These are phyloP conservation scores for Lithosia quadra DNA, from an alignment of 2,888 invertebrate genomes.

Conservation along the genomic window DNA sequence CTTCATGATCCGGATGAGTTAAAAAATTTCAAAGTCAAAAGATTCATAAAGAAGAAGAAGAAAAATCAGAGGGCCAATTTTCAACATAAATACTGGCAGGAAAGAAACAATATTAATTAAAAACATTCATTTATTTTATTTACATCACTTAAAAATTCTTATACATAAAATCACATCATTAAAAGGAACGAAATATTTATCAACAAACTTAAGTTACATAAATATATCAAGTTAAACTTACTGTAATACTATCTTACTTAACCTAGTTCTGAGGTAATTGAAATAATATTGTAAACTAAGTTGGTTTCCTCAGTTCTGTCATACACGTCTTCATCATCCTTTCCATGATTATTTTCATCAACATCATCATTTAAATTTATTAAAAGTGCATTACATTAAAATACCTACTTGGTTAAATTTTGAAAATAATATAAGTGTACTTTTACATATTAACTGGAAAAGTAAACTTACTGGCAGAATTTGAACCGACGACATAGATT, in stretches of 20 bases:
- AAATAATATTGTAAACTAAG: not conserved
- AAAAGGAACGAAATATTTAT: conserved; percentile 18
- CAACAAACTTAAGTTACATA: not conserved
- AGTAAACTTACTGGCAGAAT: not conserved
- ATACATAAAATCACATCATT: conserved; percentile 21
- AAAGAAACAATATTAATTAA: not conserved
- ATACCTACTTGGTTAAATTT: not conserved
- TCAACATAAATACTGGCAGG: not conserved
- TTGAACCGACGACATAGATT: no score
- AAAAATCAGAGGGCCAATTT: no score
- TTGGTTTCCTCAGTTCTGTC: not conserved
- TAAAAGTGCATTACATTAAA: not conserved
- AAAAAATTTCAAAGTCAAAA: no score
- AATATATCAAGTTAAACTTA: not conserved
- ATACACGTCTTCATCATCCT: not conserved
- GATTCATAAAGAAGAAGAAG: no score
- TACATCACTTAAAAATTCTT: not conserved
- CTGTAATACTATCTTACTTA: not conserved
- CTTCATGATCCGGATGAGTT: no score
- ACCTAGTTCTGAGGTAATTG: not conserved
- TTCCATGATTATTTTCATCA: not conserved
- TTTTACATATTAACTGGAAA: not conserved
- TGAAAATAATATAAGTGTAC: not conserved
- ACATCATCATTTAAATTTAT: not conserved
- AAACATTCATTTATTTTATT: not conserved